Evolutionary conservation across 2,113 vertebrate genomes (phyloP).

Genomic region (Hemicordylus capensis): DNA sequence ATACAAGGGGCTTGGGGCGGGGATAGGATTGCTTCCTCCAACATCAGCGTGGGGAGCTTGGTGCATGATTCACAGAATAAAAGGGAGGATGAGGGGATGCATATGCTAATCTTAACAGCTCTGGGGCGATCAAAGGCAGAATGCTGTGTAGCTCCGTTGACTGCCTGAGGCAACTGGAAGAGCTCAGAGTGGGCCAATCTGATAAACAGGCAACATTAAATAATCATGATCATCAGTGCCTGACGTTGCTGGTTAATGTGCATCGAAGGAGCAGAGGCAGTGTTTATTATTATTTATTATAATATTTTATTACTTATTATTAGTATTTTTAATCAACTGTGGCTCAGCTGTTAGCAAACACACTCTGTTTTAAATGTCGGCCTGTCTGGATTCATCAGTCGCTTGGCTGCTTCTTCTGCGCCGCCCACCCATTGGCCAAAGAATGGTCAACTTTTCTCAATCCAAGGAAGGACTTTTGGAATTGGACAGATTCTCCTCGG

Average conservation of each 20-base stretch:
- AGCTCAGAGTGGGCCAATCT: constrained; percentile 51
- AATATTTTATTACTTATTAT: too few relatives aligned
- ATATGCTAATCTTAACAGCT: constrained; percentile 81
- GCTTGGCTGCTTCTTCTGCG: too few relatives aligned
- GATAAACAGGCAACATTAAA: constrained; percentile 75
- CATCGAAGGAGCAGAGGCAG: not conserved
- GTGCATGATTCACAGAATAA: constrained; percentile 57
- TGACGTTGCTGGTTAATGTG: not conserved
- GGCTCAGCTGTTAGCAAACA: not conserved
- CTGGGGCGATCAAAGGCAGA: constrained; percentile 85
- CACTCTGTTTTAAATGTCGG: not conserved
- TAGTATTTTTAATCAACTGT: not conserved
- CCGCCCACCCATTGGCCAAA: not conserved
- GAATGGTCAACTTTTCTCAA: not conserved
- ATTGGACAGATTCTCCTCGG: too few relatives aligned
- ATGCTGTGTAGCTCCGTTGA: constrained; percentile 84
- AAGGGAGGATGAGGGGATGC: constrained; percentile 79
- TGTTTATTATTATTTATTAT: too few relatives aligned
- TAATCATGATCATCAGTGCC: constrained; percentile 72
- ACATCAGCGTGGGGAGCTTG: constrained; percentile 53
- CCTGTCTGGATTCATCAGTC: not conserved
- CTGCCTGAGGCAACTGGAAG: constrained; percentile 83
- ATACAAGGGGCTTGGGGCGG: constrained; percentile 71
- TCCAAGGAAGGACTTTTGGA: too few relatives aligned
- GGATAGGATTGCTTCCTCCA: constrained; percentile 53